Percentiles rank a stretch among this genome's conserved stretches.
Evolutionary conservation across 1,140 invertebrate genomes (phyloP).

Genomic region (Agrilus planipennis): DNA sequence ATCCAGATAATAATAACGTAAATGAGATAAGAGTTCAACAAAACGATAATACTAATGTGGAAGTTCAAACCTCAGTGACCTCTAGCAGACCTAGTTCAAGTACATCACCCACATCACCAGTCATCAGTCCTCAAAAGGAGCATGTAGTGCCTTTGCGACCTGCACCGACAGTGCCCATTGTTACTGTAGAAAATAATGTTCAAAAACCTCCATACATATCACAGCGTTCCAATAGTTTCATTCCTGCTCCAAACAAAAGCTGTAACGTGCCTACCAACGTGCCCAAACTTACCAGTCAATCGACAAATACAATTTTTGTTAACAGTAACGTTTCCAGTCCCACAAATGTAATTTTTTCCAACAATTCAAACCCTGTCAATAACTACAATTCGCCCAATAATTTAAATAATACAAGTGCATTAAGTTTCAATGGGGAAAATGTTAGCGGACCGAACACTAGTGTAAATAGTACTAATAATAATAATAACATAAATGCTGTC

Average conservation of each 20-base stretch:
- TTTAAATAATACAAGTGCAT: too few species aligned
- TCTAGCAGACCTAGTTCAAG: conserved; percentile 25
- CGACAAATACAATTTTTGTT: neutral
- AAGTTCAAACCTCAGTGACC: conserved; percentile 33
- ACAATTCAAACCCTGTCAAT: too few species aligned
- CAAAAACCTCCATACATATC: conserved; percentile 22
- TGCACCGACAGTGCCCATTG: conserved; percentile 14
- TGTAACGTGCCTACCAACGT: conserved; percentile 21
- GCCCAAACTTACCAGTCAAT: too few species aligned
- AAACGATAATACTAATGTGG: conserved; percentile 19
- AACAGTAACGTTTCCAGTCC: neutral
- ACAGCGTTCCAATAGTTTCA: conserved; percentile 23
- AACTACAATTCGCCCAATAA: too few species aligned
- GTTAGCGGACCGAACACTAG: too few species aligned
- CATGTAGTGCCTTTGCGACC: conserved; percentile 21
- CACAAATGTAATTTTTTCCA: too few species aligned
- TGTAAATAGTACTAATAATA: too few species aligned
- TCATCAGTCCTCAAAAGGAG: conserved; percentile 22
- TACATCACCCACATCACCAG: conserved; percentile 19
- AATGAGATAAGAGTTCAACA: conserved; percentile 9
- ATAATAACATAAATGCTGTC: neutral
- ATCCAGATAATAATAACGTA: conserved; percentile 4
- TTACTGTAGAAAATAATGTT: conserved; percentile 3
- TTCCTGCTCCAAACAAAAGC: conserved; percentile 26
- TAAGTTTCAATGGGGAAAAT: too few species aligned